Evolutionary conservation across 64 coral and sea anemone species (phyloP).

Genomic region (Actinia equina): DNA sequence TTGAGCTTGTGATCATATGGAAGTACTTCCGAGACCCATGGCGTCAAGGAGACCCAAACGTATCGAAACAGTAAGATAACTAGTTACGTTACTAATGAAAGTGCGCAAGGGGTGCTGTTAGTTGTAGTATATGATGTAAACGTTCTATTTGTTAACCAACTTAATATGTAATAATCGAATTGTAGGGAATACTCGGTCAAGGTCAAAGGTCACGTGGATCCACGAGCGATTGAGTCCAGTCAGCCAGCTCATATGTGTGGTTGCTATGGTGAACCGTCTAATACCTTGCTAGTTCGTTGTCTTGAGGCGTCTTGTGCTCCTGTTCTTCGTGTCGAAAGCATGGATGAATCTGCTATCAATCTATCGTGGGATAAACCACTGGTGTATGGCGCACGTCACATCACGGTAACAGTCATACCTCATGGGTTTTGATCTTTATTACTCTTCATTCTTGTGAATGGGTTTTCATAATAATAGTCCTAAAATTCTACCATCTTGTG

Average conservation of each 20-base stretch:
- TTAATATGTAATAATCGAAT: too few relatives aligned
- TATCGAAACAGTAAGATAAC: too few relatives aligned
- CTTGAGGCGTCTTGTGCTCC: slow-evolving; percentile 40
- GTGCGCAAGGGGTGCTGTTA: too few relatives aligned
- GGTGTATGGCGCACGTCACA: slow-evolving; percentile 33
- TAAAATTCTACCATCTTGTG: not conserved
- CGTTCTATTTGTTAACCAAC: too few relatives aligned
- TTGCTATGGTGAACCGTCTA: slow-evolving; percentile 77
- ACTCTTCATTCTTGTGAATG: not conserved
- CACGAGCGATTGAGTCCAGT: slow-evolving; percentile 22
- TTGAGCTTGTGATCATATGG: too few relatives aligned
- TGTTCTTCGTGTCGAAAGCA: slow-evolving; percentile 36
- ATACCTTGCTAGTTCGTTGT: slow-evolving; percentile 44
- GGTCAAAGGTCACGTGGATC: slow-evolving; percentile 59
- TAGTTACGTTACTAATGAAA: too few relatives aligned
- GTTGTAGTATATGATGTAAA: too few relatives aligned
- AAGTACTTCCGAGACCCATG: too few relatives aligned
- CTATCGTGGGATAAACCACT: slow-evolving; percentile 62
- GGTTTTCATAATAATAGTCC: not conserved
- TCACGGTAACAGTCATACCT: slow-evolving; percentile 36
- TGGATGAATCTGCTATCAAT: slow-evolving; percentile 45
- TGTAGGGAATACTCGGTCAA: slow-evolving; percentile 45
- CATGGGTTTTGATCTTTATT: too few relatives aligned
- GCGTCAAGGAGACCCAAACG: too few relatives aligned
- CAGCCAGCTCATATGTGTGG: slow-evolving; percentile 53